Evolutionary conservation across 2,888 invertebrate species (phyloP), one percentile per base, ranked within the genome.

Genomic region (Oxytorus armatus): DNA sequence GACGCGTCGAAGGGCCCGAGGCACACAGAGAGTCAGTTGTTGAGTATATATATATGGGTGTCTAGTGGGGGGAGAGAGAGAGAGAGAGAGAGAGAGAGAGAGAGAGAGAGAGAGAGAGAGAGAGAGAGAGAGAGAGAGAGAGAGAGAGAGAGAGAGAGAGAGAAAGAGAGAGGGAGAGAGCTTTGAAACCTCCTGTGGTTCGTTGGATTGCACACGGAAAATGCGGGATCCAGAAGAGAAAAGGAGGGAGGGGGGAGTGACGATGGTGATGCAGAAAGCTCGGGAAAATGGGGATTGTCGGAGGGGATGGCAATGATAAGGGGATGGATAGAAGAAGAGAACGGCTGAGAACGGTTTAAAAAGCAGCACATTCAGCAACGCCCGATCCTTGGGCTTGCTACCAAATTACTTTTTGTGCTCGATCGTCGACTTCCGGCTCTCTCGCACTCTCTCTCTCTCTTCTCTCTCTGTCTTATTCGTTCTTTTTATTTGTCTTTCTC

Each of bases 321-420:
- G 57, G 55, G 55, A 11, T 55, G 23, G 55, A 55, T 69, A 44
- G 47, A 36, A 66, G 59, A 53, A 61, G 66, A 76, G 47, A 76
- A 78, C 72, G 79, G 59, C 53, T 65, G 66, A 76, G 47, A 76
- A 78, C 72, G 79, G 70, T 79, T 79, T 79, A 69, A 75, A 84
- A 84, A 86, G 82, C 83, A 77, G 79, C 81, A 83, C 84, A 85
- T 85, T 87, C 87, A 86, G 87, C 87, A 85, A 83, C 55, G 75
- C 61, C 65, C 75, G 76, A 82, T 69, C 63, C 83, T 77, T 83
- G 82, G 83, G 83, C 83, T 79, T 70, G 84, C 84, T 82, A 85
- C 84, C 83, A 86, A 88, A 88, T 88, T 88, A 88, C 86, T 84
- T 83, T 83, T 81, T 82, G 85, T 81, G 84, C 80, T 79, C 85